Conservation (phyloP, 2,888 invertebrate genomes). For the Yponomeuta evonymella region DNA sequence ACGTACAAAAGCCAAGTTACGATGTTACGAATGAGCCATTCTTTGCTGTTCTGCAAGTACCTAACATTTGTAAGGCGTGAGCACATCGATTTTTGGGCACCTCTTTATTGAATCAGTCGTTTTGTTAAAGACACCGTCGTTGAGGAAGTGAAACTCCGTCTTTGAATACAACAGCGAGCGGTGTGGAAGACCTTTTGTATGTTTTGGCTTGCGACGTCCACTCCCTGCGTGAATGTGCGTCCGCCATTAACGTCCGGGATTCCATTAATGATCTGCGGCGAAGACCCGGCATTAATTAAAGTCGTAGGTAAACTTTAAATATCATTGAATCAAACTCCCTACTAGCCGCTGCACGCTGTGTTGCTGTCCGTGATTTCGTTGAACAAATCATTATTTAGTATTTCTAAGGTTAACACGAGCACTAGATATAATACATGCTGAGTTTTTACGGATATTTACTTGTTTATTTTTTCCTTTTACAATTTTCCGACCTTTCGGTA, state of each 20-base stretch:
- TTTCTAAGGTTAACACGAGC: too few species aligned
- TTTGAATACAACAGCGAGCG: not conserved
- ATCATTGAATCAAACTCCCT: not conserved
- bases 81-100: too few species aligned
- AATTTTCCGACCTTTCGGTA: too few species aligned
- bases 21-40: too few species aligned
- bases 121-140: not conserved
- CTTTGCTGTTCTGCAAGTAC: too few species aligned
- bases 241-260: not conserved
- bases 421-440: too few species aligned
- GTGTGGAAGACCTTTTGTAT: not conserved
- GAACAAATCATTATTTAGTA: not conserved
- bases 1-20: too few species aligned
- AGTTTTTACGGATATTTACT: too few species aligned
- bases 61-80: too few species aligned
- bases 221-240: not conserved
- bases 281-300: not conserved
- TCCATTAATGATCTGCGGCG: conserved; percentile 4
- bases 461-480: too few species aligned
- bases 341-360: not conserved
- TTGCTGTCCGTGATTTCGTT: not conserved
- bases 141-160: not conserved
- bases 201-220: not conserved
- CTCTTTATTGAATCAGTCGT: too few species aligned
- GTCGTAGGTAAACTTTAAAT: not conserved